phyloP scores from a whole-genome alignment of 2,888 invertebrate genomes.

The Leptothorax acervorum region DNA sequence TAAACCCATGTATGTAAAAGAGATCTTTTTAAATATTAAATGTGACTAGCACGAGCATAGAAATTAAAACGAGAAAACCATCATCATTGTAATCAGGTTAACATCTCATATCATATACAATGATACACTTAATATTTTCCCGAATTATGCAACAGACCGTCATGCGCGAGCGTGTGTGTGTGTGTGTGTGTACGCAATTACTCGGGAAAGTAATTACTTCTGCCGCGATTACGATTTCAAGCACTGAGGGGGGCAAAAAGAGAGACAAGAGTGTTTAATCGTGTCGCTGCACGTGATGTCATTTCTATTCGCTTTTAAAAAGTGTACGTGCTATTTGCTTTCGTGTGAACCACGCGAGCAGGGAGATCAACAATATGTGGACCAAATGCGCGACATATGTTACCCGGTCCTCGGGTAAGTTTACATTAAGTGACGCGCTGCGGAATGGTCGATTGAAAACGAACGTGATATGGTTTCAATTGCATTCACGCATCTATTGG shows the following conservation, averaged over 20 bases:
- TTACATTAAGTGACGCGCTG: slow-evolving; percentile 37
- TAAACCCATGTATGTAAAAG: not conserved
- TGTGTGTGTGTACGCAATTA: slow-evolving; percentile 11
- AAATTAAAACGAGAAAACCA: slow-evolving; percentile 15
- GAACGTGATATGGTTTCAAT: slow-evolving; percentile 55
- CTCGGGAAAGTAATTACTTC: slow-evolving; percentile 43
- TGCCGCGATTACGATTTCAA: slow-evolving; percentile 39
- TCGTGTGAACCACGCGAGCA: slow-evolving; percentile 9
- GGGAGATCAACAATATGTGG: slow-evolving; percentile 18
- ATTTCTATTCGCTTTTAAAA: slow-evolving; percentile 15
- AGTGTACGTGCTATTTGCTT: slow-evolving; percentile 34
- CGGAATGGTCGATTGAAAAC: slow-evolving; percentile 48
- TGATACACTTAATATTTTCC: slow-evolving; percentile 17
- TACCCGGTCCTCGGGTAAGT: slow-evolving; percentile 25
- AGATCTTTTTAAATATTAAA: slow-evolving; percentile 9
- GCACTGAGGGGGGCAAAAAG: slow-evolving; percentile 17
- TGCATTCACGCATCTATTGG: slow-evolving; percentile 40
- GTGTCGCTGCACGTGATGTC: slow-evolving; percentile 1
- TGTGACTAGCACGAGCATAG: too few relatives aligned
- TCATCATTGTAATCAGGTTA: not conserved
- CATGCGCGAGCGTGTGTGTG: not conserved
- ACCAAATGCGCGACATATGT: slow-evolving; percentile 16
- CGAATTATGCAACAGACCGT: slow-evolving; percentile 22
- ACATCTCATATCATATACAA: slow-evolving; percentile 28
- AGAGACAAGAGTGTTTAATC: slow-evolving; percentile 25